Conservation (phyloP, 2,113 vertebrate species). For the Rhabdornis inornatus region DNA sequence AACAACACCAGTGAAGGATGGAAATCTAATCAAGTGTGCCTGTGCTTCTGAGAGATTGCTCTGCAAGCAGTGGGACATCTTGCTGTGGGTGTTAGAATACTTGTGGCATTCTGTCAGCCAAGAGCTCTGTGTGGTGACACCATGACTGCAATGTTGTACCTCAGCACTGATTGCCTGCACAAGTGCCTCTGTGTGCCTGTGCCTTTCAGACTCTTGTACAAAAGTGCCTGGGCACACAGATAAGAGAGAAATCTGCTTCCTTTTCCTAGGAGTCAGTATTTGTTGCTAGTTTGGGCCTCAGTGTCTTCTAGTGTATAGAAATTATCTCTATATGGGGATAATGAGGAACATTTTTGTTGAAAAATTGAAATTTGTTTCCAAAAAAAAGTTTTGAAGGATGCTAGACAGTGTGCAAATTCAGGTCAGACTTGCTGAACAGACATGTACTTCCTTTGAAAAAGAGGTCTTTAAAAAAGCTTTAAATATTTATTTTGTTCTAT, state of each 20-base stretch:
- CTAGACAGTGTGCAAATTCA: neutral
- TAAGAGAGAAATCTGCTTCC: neutral
- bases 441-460: neutral
- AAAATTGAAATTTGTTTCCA: neutral
- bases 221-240: neutral
- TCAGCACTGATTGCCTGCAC: neutral
- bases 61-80: neutral
- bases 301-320: neutral
- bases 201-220: neutral
- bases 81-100: neutral
- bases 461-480: neutral
- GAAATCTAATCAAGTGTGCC: neutral
- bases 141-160: neutral
- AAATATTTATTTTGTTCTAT: neutral
- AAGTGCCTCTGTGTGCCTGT: neutral
- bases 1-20: neutral
- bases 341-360: conserved; percentile 8
- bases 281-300: neutral
- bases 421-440: conserved; percentile 29
- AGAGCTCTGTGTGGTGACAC: neutral
- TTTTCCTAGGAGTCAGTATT: neutral
- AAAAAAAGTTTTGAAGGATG: neutral
- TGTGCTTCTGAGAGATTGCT: neutral
- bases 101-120: neutral
- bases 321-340: neutral